phyloP scores from a whole-genome alignment of 2,113 vertebrate species.

The Muntiacus reevesi region DNA sequence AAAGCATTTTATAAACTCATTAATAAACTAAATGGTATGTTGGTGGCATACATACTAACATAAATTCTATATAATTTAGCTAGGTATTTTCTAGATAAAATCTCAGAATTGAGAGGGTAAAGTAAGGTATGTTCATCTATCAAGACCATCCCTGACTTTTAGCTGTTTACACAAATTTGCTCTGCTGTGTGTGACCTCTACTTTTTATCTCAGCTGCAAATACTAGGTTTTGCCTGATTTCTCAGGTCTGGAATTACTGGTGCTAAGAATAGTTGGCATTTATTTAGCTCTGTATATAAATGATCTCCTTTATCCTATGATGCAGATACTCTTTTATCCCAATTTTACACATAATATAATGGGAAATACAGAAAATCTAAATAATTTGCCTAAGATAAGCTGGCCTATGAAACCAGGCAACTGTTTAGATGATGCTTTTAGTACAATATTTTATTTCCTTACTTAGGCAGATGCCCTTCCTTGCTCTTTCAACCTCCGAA shows the following conservation, averaged over 20 bases:
- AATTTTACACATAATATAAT: constrained; percentile 31
- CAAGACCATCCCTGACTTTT: constrained; percentile 17
- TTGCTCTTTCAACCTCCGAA: not conserved
- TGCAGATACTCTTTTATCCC: not conserved
- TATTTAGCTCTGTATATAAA: constrained; percentile 1
- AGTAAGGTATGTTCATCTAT: not conserved
- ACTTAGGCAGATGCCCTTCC: not conserved
- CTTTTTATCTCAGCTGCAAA: constrained; percentile 31
- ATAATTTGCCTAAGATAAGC: not conserved
- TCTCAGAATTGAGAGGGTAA: not conserved
- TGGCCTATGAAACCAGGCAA: not conserved
- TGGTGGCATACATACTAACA: not conserved
- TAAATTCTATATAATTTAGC: not conserved
- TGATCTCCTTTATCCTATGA: not conserved
- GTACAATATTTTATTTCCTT: not conserved
- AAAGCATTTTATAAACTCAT: not conserved
- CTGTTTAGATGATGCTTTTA: not conserved
- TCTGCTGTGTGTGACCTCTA: not conserved
- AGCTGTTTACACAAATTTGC: constrained; percentile 9
- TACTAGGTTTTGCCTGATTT: constrained; percentile 34
- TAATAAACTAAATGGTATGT: not conserved
- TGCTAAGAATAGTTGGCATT: constrained; percentile 40
- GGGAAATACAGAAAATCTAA: not conserved
- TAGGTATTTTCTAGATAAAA: not conserved
- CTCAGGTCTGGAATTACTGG: constrained; percentile 11